Evolutionary conservation across 2,797 vertebrate species (phyloP), one percentile per base, ranked within the genome.

Genomic region (Notolabrus celidotus): DNA sequence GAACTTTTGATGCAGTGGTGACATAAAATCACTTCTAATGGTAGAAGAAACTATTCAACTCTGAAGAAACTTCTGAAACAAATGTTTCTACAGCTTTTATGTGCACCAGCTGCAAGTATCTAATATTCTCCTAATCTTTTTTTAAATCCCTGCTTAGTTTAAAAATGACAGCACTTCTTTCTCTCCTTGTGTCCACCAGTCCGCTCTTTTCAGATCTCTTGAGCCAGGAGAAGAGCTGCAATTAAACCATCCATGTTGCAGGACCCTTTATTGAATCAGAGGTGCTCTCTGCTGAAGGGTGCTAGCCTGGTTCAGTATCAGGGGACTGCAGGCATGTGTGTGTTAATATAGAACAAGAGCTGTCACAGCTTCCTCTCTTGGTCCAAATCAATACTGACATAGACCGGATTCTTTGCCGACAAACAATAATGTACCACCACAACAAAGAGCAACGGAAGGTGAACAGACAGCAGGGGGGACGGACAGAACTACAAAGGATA

Each of bases 201-300:
- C 64, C 54, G 33, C 62, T 23, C 29, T 12, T 67, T 57, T 65
- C 34, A 50, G 62, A 62, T 63, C 57, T 78, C 53, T 23, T 15
- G 9, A 34, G 50, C 42, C 67, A 66, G 47, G 38, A 61, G 62
- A 50, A 59, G 39, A 68, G 54, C 49, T 67, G 42, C 79, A 76
- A 86, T 83, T 82, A 79, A 85, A 77, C 33, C 39, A 66, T 77
- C 51, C 83, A 71, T 59, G 20, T 64, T 72, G 53, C 11, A 64
- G 66, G 67, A 74, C 47, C 61, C 71, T 62, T 67, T 59, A 77
- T 74, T 86, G 79, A 74, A 88, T 86, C 74, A 73, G 27, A 65
- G 71, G 11, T 56, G 65, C 72, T 71, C 67, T 71, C 46, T 52
- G 66, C 55, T 76, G 55, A 10, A 42, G 45, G 73, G 56, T 0